These are phyloP conservation scores for Oryzias javanicus DNA, from an alignment of 2,113 vertebrate species.

Conservation along the genomic window DNA sequence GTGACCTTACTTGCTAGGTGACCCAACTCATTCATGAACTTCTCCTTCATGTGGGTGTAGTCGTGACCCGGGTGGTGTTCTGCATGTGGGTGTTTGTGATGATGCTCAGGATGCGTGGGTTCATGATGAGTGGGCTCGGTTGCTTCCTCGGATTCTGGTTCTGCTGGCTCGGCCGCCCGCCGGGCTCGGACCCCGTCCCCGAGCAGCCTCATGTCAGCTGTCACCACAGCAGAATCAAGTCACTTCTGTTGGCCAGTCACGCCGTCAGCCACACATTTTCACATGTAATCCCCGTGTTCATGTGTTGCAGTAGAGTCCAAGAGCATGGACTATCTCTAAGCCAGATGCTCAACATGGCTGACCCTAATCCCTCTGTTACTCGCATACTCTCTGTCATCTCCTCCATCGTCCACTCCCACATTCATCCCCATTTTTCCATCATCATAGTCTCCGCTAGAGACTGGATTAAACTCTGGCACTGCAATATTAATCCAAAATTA, in stretches of 20 bases:
- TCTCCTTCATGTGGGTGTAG: constrained; percentile 78
- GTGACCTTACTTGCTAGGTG: constrained; percentile 69
- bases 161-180: constrained; percentile 61
- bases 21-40: constrained; percentile 79
- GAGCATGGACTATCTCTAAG: constrained; percentile 54
- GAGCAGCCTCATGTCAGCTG: constrained; percentile 64
- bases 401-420: constrained; percentile 21
- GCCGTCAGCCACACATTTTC: constrained; percentile 21
- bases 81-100: constrained; percentile 35
- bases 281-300: constrained; percentile 57
- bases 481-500: constrained; percentile 66
- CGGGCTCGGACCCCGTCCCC: constrained; percentile 46
- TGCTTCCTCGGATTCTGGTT: constrained; percentile 63
- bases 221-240: constrained; percentile 18
- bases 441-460: constrained; percentile 36
- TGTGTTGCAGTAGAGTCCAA: constrained; percentile 30
- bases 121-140: constrained; percentile 52
- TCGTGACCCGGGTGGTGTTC: constrained; percentile 65
- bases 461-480: constrained; percentile 57
- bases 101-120: constrained; percentile 39
- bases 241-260: not conserved
- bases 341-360: constrained; percentile 75
- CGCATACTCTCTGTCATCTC: constrained; percentile 43
- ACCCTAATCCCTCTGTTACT: constrained; percentile 74
- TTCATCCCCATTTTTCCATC: constrained; percentile 28